These are phyloP conservation scores for Hystrix cristata DNA, from an alignment of 2,113 vertebrate species.

Conservation along the genomic window DNA sequence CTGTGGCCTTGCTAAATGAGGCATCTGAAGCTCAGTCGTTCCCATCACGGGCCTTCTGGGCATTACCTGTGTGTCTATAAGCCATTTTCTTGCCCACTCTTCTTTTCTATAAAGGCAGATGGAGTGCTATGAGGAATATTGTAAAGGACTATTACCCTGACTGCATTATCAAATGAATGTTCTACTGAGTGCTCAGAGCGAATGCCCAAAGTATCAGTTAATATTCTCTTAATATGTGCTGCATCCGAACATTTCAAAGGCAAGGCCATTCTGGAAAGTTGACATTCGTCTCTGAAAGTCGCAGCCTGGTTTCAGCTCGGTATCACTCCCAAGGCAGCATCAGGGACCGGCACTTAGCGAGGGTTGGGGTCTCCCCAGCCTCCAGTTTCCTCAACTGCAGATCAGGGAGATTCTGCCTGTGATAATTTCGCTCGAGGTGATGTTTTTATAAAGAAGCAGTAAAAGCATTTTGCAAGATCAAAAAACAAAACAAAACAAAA, in stretches of 20 bases:
- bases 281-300: slow-evolving; percentile 7
- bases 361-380: not conserved
- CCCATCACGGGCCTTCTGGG: not conserved
- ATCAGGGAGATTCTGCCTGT: slow-evolving; percentile 67
- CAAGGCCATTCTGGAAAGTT: not conserved
- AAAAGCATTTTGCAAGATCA: slow-evolving; percentile 76
- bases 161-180: not conserved
- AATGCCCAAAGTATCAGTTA: too few relatives aligned
- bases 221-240: not conserved
- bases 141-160: not conserved
- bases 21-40: not conserved
- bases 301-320: not conserved
- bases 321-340: not conserved
- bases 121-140: not conserved
- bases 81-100: not conserved
- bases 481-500: slow-evolving; percentile 40
- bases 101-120: slow-evolving; percentile 2
- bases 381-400: slow-evolving; percentile 65
- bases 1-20: not conserved
- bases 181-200: not conserved
- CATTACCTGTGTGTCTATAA: not conserved
- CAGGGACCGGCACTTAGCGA: not conserved
- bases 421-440: slow-evolving; percentile 74
- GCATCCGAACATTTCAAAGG: not conserved
- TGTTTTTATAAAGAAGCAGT: slow-evolving; percentile 62